Conservation (phyloP, 2,888 invertebrate species). For the Notocelia uddmanniana region DNA sequence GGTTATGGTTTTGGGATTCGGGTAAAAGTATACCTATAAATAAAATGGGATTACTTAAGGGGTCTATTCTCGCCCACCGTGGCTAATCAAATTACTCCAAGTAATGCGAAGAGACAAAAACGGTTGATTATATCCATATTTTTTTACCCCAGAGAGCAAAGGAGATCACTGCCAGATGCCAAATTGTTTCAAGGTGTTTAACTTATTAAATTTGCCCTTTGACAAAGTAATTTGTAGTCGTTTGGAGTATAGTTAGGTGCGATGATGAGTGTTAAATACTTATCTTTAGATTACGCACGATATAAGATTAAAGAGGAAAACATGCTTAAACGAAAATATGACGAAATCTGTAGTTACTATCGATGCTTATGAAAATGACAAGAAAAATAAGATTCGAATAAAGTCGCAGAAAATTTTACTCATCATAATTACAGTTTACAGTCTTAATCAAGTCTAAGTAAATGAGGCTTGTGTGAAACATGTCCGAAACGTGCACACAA, state of each 20-base stretch:
- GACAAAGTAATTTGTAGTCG: constrained; percentile 17
- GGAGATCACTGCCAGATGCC: constrained; percentile 67
- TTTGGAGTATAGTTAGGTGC: constrained; percentile 12
- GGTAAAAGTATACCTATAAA: constrained; percentile 61
- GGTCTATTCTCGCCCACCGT: constrained; percentile 74
- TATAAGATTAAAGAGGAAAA: neutral
- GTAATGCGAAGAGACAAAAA: constrained; percentile 80
- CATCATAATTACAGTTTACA: too few species aligned
- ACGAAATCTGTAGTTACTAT: too few species aligned
- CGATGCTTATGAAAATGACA: too few species aligned
- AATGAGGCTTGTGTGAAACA: too few species aligned
- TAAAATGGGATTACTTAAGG: constrained; percentile 78
- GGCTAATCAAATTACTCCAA: constrained; percentile 80
- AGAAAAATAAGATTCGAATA: neutral
- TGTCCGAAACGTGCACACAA: too few species aligned
- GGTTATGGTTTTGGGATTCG: too few species aligned
- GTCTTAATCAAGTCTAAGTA: too few species aligned
- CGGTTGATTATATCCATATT: constrained; percentile 76
- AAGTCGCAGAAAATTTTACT: neutral
- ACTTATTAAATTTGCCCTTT: constrained; percentile 39
- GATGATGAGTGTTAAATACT: constrained; percentile 16
- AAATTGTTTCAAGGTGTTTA: constrained; percentile 55
- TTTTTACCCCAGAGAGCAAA: constrained; percentile 67
- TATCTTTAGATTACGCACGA: neutral
- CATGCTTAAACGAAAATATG: too few species aligned